These are phyloP conservation scores for Philhelius pedissequus DNA, from an alignment of 2,888 invertebrate species.

Conservation along the genomic window DNA sequence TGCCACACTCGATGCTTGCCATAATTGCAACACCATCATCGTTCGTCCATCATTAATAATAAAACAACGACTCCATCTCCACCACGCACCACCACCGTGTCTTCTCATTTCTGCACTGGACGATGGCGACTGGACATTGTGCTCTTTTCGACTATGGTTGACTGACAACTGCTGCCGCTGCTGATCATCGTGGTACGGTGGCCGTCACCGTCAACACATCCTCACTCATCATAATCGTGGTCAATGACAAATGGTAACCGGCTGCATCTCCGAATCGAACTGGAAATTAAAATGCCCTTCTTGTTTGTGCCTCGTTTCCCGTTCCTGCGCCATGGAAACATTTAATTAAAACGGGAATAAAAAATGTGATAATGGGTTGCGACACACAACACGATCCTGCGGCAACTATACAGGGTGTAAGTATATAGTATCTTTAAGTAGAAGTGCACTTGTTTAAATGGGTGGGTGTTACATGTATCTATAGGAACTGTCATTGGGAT, in stretches of 20 bases:
- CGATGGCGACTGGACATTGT: slow-evolving; percentile 8
- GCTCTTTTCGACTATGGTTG: slow-evolving; percentile 20
- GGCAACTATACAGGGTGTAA: slow-evolving; percentile 71
- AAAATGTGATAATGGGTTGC: slow-evolving; percentile 68
- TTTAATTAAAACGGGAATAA: slow-evolving; percentile 66
- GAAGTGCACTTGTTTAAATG: slow-evolving; percentile 56
- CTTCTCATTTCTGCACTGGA: slow-evolving; percentile 7
- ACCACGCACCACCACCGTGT: slow-evolving; percentile 65
- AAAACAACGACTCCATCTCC: slow-evolving; percentile 14
- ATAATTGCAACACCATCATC: slow-evolving; percentile 58
- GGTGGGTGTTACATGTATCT: slow-evolving; percentile 53
- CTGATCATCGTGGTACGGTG: slow-evolving; percentile 56
- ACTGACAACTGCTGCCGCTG: slow-evolving; percentile 65
- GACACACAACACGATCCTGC: slow-evolving; percentile 62
- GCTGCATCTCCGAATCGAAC: slow-evolving; percentile 61
- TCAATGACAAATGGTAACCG: slow-evolving; percentile 68
- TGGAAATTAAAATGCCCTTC: slow-evolving; percentile 39
- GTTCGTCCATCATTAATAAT: slow-evolving; percentile 62
- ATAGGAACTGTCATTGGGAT: slow-evolving; percentile 54
- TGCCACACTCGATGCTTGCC: slow-evolving; percentile 63
- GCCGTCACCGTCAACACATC: slow-evolving; percentile 67
- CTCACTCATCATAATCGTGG: slow-evolving; percentile 68
- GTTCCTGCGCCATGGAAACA: slow-evolving; percentile 41
- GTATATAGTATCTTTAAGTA: slow-evolving; percentile 66
- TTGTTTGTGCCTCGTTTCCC: background rate